These are phyloP conservation scores for Potorous gilbertii DNA, from an alignment of 2,797 vertebrate species.

Conservation along the genomic window DNA sequence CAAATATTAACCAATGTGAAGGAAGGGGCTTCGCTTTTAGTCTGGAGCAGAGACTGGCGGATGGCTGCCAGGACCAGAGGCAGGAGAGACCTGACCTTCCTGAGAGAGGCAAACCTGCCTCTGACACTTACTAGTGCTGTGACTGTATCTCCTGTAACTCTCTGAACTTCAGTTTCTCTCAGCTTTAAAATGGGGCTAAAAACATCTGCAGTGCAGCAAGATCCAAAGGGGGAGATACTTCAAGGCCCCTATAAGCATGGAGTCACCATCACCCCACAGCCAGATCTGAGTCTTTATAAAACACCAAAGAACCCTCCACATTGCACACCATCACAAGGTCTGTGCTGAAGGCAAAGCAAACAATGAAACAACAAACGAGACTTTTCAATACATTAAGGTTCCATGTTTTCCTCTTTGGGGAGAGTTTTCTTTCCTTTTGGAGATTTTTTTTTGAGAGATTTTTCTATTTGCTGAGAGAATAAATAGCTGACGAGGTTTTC, in stretches of 20 bases:
- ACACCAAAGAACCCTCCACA: not conserved
- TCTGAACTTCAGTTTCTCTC: not conserved
- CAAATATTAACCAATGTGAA: slow-evolving; percentile 55
- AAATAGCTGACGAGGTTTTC: not conserved
- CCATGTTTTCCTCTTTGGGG: not conserved
- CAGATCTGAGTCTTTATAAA: not conserved
- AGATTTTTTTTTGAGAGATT: not conserved
- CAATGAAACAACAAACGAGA: not conserved
- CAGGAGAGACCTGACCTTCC: not conserved
- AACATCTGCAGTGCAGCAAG: not conserved
- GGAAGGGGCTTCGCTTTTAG: slow-evolving; percentile 31
- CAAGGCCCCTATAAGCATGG: not conserved
- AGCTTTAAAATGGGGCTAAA: not conserved
- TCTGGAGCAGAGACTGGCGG: slow-evolving; percentile 21
- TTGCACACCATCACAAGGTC: not conserved
- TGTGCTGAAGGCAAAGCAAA: not conserved
- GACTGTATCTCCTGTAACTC: not conserved
- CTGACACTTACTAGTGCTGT: too few species aligned
- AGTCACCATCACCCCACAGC: not conserved
- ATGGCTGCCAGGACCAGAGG: not conserved
- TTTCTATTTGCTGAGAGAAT: not conserved
- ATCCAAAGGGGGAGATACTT: not conserved
- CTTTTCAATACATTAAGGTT: not conserved
- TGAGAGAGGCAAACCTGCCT: not conserved
- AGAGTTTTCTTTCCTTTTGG: not conserved